Evolutionary conservation across 1,140 invertebrate genomes (phyloP), one percentile per base, ranked within the genome.

Genomic region (Charaxes varanes): DNA sequence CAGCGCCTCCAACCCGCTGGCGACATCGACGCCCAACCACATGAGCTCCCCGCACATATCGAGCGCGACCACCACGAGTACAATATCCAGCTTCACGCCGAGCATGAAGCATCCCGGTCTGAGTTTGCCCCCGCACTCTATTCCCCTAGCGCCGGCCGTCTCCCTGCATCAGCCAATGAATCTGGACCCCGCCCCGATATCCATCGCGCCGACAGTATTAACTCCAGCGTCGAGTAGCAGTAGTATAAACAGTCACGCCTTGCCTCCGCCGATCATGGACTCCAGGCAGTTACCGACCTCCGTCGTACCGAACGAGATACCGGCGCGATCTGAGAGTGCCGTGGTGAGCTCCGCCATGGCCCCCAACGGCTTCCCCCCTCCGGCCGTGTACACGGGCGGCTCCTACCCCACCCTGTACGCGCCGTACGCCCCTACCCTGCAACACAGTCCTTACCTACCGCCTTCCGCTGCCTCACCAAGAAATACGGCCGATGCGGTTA

Each of bases 351-450:
- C 67, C 4, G 42, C 62, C 2, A 48, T 71, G 19, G 50, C 66
- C 10, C 51, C 67, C 8, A 82, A 80, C 22, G 73, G 78, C 6
- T 82, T 65, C 30, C 73, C 74, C 26, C 71, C 76, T 6, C 62
- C 76, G 4, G 65, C 66, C 7, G 82, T 88, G 1, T 88, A 88
- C 43, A 88, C 88, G 6, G 88, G 89, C 21, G 83, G 88, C 2
- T 85, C 89, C 27, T 91, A 91, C 67, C 87, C 90, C 18, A 86
- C 91, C 11, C 81, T 93, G 24, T 93, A 93, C 61, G 89, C 91
- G 0, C 91, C 92, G 0, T 93, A 93, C 55, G 88, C 88, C 2
- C 67, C 80, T 30, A 87, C 87, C 18, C 68, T 91, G 22, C 87
- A 89, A 59, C 91, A 92, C 60, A 90, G 88, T 46, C 73, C 91